Evolutionary conservation across 1,140 invertebrate species (phyloP).

Genomic region (Drosophila persimilis): DNA sequence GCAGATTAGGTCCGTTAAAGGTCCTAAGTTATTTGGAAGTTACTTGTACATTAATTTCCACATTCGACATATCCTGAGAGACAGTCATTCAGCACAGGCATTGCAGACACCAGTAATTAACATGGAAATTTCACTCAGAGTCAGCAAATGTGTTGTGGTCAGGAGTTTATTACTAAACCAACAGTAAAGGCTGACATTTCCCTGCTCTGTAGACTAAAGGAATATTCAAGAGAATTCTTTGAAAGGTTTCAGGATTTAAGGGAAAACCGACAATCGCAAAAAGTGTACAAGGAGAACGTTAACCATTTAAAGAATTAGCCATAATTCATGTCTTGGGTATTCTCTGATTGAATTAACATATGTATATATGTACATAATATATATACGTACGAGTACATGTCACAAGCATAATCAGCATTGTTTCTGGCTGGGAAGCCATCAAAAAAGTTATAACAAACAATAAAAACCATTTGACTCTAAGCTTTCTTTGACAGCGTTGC

Average conservation of each 20-base stretch:
- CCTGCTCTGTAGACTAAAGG: background rate
- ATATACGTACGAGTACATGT: too few species aligned
- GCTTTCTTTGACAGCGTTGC: slow-evolving; percentile 7
- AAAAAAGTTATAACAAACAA: slow-evolving; percentile 26
- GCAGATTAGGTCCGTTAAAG: slow-evolving; percentile 23
- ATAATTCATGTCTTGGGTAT: slow-evolving; percentile 21
- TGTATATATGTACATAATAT: too few species aligned
- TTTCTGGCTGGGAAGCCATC: slow-evolving; percentile 19
- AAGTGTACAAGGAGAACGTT: too few species aligned
- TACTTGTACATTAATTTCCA: background rate
- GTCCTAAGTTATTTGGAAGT: slow-evolving; percentile 6
- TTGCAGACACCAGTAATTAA: slow-evolving; percentile 25
- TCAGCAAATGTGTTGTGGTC: background rate
- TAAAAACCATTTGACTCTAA: slow-evolving; percentile 25
- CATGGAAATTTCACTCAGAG: slow-evolving; percentile 14
- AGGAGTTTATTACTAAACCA: background rate
- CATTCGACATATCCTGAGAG: slow-evolving; percentile 11
- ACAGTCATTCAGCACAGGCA: background rate
- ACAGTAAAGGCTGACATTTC: slow-evolving; percentile 4
- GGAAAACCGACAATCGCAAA: too few species aligned
- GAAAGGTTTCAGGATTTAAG: background rate
- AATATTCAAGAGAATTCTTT: slow-evolving; percentile 13
- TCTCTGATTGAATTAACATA: slow-evolving; percentile 12
- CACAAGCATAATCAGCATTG: slow-evolving; percentile 35
- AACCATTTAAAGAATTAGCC: too few species aligned